Evolutionary conservation across 2,113 vertebrate genomes (phyloP).

Genomic region (Oostethus manadensis): DNA sequence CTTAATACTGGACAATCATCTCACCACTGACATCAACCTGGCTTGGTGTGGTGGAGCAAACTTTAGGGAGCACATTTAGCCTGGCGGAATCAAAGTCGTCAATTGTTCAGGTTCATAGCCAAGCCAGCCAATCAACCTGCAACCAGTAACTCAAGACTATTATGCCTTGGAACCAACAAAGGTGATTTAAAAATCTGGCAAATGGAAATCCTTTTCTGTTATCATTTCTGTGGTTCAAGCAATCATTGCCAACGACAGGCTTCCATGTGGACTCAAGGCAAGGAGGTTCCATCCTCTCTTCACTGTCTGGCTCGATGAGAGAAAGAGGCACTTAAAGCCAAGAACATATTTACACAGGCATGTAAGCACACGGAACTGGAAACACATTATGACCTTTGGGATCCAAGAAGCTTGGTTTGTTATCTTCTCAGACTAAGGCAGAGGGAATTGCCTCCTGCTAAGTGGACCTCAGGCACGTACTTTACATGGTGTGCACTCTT

Average conservation of each 20-base stretch:
- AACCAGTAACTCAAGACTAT: conserved; percentile 15
- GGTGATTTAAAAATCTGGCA: conserved; percentile 45
- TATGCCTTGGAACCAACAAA: conserved; percentile 7
- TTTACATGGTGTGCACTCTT: neutral
- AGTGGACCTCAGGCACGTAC: conserved; percentile 44
- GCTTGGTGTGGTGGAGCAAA: conserved; percentile 24
- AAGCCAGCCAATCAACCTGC: conserved; percentile 17
- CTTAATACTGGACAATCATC: conserved; percentile 23
- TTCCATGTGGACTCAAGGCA: conserved; percentile 11
- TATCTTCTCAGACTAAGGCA: conserved; percentile 51
- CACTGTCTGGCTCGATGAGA: conserved; percentile 31
- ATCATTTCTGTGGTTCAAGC: conserved; percentile 26
- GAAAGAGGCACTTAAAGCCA: conserved; percentile 21
- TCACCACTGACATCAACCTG: conserved; percentile 42
- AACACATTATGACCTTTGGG: conserved; percentile 11
- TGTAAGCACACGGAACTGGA: conserved; percentile 8
- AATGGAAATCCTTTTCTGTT: conserved; percentile 37
- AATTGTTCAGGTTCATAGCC: conserved; percentile 23
- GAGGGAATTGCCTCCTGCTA: conserved; percentile 43
- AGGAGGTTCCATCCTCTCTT: conserved; percentile 15
- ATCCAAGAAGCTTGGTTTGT: conserved; percentile 37
- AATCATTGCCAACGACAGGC: conserved; percentile 22
- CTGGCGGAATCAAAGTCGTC: conserved; percentile 37
- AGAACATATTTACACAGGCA: conserved; percentile 16
- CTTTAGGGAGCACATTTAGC: conserved; percentile 38